Evolutionary conservation across 2,888 invertebrate genomes (phyloP).

Genomic region (Andrena chrysosceles): DNA sequence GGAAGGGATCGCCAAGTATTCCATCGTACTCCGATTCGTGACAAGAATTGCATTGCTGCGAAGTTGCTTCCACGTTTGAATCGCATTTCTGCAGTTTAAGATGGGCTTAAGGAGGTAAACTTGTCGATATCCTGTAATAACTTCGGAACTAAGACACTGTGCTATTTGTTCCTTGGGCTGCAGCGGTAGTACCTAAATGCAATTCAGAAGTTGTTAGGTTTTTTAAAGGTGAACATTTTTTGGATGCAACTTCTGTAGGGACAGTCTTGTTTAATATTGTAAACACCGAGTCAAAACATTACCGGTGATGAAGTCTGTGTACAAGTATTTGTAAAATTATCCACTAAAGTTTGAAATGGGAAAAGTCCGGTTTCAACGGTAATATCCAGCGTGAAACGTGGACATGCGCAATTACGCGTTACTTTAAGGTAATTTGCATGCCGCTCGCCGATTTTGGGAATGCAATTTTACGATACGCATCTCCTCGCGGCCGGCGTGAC

Average conservation of each 20-base stretch:
- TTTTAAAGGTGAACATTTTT: too few relatives aligned
- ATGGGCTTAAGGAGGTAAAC: too few relatives aligned
- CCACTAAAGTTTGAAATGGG: not conserved
- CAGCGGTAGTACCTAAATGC: too few relatives aligned
- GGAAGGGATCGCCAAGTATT: not conserved
- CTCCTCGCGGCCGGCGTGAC: conserved; percentile 53
- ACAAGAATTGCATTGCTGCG: not conserved
- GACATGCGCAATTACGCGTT: conserved; percentile 22
- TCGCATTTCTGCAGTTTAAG: too few relatives aligned
- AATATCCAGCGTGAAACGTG: not conserved
- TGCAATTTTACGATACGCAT: conserved; percentile 56
- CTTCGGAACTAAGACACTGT: too few relatives aligned
- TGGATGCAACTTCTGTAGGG: not conserved
- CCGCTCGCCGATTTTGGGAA: conserved; percentile 40
- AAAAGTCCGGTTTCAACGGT: not conserved
- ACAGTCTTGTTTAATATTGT: not conserved
- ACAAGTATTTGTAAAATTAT: not conserved
- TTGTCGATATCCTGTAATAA: too few relatives aligned
- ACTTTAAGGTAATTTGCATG: conserved; percentile 40
- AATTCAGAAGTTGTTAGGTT: too few relatives aligned
- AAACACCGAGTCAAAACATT: not conserved
- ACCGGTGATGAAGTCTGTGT: not conserved
- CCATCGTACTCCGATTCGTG: not conserved
- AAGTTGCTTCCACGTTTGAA: not conserved
- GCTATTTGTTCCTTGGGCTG: too few relatives aligned